Conservation (phyloP, 2,888 invertebrate genomes). For the Julus scandinavius region DNA sequence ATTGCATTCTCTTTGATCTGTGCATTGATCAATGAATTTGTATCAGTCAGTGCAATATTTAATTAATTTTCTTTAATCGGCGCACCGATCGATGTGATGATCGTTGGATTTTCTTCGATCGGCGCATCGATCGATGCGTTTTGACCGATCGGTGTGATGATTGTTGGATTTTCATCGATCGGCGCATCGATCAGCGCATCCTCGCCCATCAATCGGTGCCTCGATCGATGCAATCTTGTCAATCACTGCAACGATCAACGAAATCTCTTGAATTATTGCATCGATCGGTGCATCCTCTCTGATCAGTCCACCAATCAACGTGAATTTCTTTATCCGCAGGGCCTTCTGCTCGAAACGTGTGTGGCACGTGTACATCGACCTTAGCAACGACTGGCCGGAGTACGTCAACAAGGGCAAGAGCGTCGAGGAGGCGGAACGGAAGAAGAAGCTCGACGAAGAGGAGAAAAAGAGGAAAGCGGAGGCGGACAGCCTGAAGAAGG, state of each 20-base stretch:
- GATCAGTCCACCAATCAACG: constrained; percentile 66
- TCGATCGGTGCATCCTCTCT: neutral
- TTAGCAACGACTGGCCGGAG: neutral
- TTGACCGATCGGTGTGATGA: too few relatives aligned
- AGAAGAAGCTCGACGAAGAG: neutral
- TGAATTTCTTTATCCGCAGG: neutral
- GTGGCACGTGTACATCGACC: neutral
- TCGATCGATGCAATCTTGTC: too few relatives aligned
- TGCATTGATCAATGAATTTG: neutral
- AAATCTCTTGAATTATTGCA: too few relatives aligned
- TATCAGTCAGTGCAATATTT: neutral
- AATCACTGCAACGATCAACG: too few relatives aligned
- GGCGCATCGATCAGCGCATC: too few relatives aligned
- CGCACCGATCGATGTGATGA: too few relatives aligned
- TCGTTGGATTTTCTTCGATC: too few relatives aligned
- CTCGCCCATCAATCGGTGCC: too few relatives aligned
- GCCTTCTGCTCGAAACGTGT: neutral
- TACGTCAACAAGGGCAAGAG: neutral
- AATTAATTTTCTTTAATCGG: neutral
- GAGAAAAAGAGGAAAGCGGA: neutral
- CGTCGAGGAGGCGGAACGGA: neutral
- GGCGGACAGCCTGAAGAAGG: neutral
- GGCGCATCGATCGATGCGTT: too few relatives aligned
- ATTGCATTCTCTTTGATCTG: neutral
- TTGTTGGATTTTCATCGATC: too few relatives aligned